These are phyloP conservation scores for Aplysina aerophoba DNA, from an alignment of 37 sponge, comb jelly and placozoan species.

Conservation along the genomic window DNA sequence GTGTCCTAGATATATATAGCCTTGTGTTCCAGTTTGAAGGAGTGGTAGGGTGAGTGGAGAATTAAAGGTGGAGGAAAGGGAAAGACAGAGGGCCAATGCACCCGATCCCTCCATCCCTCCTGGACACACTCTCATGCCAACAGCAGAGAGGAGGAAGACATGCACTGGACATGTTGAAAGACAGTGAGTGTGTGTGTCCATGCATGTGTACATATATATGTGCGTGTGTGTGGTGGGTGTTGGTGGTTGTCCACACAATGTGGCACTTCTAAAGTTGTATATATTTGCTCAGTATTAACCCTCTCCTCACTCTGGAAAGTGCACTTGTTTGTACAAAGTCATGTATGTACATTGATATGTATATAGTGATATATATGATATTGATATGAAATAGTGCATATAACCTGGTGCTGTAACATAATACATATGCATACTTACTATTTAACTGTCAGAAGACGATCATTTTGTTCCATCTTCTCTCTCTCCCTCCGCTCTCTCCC, in stretches of 20 bases:
- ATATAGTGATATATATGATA: too few species aligned
- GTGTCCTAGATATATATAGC: too few species aligned
- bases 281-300: background rate
- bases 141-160: conserved; percentile 74
- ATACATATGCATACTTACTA: too few species aligned
- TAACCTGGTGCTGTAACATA: too few species aligned
- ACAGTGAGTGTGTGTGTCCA: background rate
- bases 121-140: conserved; percentile 90
- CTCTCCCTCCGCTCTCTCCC: too few species aligned
- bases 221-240: conserved; percentile 36
- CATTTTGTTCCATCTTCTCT: too few species aligned
- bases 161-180: too few species aligned
- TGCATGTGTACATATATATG: background rate
- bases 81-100: conserved; percentile 62
- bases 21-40: conserved; percentile 47
- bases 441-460: too few species aligned
- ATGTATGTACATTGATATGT: too few species aligned
- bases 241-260: conserved; percentile 11
- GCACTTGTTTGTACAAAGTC: too few species aligned
- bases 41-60: conserved; percentile 82
- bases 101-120: conserved; percentile 92
- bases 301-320: too few species aligned
- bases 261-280: background rate
- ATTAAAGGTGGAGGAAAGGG: conserved; percentile 66
- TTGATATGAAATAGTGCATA: too few species aligned